Percentiles rank a stretch among this genome's conserved stretches.
These are phyloP conservation scores for Monopis laevigella DNA, from an alignment of 2,888 invertebrate genomes.

Conservation along the genomic window DNA sequence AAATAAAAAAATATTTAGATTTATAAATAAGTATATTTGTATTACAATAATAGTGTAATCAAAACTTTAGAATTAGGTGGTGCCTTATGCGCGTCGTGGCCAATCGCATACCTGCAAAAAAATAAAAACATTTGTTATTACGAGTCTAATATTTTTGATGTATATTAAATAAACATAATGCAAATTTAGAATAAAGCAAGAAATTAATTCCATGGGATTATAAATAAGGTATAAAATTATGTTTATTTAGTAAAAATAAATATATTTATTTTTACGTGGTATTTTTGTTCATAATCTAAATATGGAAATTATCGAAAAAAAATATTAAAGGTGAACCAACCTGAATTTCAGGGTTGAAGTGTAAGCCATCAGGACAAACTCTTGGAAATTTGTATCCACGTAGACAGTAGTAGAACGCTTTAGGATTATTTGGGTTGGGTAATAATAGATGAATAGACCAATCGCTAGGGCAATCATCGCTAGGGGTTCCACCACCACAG, in stretches of 20 bases:
- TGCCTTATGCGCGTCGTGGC: no score
- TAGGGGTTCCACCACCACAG: slow-evolving; percentile 22
- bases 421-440: slow-evolving; percentile 13
- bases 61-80: no score
- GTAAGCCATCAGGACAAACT: slow-evolving; percentile 6
- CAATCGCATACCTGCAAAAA: slow-evolving; percentile 9
- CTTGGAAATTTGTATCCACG: slow-evolving; percentile 8
- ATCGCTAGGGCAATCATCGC: slow-evolving; percentile 32
- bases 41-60: no score
- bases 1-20: no score
- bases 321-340: neutral
- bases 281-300: no score
- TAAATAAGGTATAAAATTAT: no score
- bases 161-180: no score
- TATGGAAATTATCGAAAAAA: neutral
- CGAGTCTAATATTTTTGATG: neutral
- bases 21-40: no score
- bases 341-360: slow-evolving; percentile 12
- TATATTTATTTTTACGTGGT: no score
- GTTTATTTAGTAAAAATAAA: no score
- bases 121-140: neutral
- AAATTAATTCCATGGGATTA: no score
- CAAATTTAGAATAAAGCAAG: no score
- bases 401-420: slow-evolving; percentile 14
- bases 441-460: slow-evolving; percentile 18